Conservation (phyloP, 2,888 invertebrate genomes). For the Pristionchus mayeri region DNA sequence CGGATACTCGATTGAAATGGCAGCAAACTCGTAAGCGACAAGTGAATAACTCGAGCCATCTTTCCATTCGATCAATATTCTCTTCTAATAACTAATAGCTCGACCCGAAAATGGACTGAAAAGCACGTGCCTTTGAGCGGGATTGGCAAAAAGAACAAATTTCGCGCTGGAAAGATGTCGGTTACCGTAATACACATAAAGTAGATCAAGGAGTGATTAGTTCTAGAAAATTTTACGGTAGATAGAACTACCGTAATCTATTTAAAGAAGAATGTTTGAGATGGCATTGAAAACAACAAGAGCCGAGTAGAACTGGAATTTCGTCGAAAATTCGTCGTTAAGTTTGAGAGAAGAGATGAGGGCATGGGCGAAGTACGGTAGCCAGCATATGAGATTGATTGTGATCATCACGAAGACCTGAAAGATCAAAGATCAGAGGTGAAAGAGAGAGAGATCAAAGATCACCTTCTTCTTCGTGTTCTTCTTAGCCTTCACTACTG, state of each 20-base stretch:
- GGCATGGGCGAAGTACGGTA: constrained; percentile 44
- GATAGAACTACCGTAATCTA: not conserved
- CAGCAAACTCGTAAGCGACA: constrained; percentile 25
- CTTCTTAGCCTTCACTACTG: constrained; percentile 48
- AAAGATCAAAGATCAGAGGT: constrained; percentile 37
- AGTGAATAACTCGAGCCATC: constrained; percentile 21
- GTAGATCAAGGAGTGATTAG: not conserved
- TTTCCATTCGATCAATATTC: not conserved
- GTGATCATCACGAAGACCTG: constrained; percentile 48
- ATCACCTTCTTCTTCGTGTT: constrained; percentile 51
- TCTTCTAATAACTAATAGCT: too few relatives aligned
- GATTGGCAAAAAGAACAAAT: not conserved
- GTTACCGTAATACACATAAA: not conserved
- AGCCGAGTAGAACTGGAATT: constrained; percentile 35
- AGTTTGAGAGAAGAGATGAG: constrained; percentile 43
- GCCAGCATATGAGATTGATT: constrained; percentile 47
- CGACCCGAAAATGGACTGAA: not conserved
- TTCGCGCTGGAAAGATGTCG: not conserved
- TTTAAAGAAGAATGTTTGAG: constrained; percentile 40
- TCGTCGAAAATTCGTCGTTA: constrained; percentile 9
- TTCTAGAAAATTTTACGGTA: not conserved
- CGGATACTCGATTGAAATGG: constrained; percentile 11
- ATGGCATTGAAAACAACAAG: constrained; percentile 49
- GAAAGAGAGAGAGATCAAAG: not conserved
- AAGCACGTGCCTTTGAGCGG: constrained; percentile 21